Conservation (phyloP, 2,888 invertebrate genomes). For the Ganaspis brasiliensis region DNA sequence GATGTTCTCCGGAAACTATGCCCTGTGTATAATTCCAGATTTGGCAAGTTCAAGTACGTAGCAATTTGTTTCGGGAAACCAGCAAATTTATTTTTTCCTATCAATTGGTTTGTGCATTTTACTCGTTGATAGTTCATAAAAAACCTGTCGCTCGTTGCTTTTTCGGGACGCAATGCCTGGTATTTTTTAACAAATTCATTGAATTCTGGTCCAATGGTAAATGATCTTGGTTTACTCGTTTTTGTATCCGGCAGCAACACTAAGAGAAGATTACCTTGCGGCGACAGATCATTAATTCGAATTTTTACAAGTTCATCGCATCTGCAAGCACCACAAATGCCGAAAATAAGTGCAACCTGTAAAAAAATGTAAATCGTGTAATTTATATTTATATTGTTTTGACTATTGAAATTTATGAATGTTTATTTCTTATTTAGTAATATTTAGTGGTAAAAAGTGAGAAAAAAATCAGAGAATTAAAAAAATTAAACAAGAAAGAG, state of each 20-base stretch:
- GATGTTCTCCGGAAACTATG: too few relatives aligned
- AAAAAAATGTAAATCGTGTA: too few relatives aligned
- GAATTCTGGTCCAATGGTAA: constrained; percentile 46
- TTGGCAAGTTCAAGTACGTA: too few relatives aligned
- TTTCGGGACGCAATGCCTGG: constrained; percentile 48
- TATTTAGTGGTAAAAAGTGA: neutral
- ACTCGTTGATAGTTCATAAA: constrained; percentile 59
- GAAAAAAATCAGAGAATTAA: neutral
- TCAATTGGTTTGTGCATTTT: constrained; percentile 54
- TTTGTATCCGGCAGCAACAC: constrained; percentile 47
- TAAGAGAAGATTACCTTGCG: constrained; percentile 48
- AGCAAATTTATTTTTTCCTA: too few relatives aligned
- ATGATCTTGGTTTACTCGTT: constrained; percentile 40
- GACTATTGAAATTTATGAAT: neutral
- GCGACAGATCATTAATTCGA: constrained; percentile 43
- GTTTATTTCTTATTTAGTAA: too few relatives aligned
- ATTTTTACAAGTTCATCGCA: constrained; percentile 44
- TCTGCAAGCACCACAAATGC: constrained; percentile 48
- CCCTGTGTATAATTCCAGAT: too few relatives aligned
- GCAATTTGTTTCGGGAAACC: too few relatives aligned
- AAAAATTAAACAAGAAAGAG: too few relatives aligned
- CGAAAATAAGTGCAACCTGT: too few relatives aligned
- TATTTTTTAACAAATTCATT: constrained; percentile 45
- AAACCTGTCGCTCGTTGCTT: constrained; percentile 42
- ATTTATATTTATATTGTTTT: too few relatives aligned